These are phyloP conservation scores for Pseudoatta argentina DNA, from an alignment of 1,140 invertebrate genomes.

Conservation along the genomic window DNA sequence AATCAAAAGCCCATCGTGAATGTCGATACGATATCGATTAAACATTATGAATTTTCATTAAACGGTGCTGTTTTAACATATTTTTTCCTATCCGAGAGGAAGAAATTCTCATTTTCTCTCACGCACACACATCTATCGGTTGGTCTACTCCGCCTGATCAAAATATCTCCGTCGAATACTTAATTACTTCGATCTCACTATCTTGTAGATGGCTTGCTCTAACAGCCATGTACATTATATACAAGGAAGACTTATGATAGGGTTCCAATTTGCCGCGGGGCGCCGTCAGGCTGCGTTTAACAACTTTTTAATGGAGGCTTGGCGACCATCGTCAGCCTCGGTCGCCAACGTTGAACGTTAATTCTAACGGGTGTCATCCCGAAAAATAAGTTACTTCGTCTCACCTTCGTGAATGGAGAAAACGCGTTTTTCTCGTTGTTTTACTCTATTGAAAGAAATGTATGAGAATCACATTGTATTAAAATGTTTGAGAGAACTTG, in stretches of 20 bases:
- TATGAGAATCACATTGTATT: background rate
- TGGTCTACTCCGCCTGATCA: conserved; percentile 70
- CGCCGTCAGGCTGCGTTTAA: conserved; percentile 86
- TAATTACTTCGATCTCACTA: conserved; percentile 80
- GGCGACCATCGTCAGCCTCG: conserved; percentile 82
- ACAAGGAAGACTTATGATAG: conserved; percentile 85
- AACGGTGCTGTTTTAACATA: conserved; percentile 10
- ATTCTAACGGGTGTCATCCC: conserved; percentile 81
- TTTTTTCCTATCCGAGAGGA: conserved; percentile 28
- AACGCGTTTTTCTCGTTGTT: conserved; percentile 5
- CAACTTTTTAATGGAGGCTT: conserved; percentile 86
- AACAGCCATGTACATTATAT: conserved; percentile 78
- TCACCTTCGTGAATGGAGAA: conserved; percentile 11
- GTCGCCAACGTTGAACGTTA: conserved; percentile 80
- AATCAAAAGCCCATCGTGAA: background rate
- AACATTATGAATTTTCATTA: conserved; percentile 40
- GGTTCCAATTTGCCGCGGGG: conserved; percentile 86
- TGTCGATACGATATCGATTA: background rate
- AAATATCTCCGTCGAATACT: conserved; percentile 78
- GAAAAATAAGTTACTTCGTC: conserved; percentile 72
- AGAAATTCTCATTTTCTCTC: conserved; percentile 49
- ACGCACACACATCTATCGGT: background rate
- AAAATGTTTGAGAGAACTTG: background rate
- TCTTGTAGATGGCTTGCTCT: conserved; percentile 76
- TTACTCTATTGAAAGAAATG: background rate